phyloP scores from a whole-genome alignment of 1,140 invertebrate genomes.

The Drosophila pachea region DNA sequence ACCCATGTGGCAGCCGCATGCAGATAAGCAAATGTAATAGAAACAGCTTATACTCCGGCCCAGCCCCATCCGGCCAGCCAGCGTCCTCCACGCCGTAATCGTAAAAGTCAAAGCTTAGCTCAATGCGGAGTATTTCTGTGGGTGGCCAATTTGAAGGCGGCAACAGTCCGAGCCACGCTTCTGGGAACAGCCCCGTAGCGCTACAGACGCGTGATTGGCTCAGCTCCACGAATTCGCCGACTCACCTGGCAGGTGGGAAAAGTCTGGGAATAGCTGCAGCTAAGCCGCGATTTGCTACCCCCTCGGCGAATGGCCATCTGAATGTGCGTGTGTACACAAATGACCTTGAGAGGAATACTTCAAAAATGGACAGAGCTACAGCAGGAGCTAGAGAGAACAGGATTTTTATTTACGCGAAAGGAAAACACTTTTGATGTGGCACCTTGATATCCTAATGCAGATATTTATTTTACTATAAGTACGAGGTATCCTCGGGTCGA shows the following conservation, averaged over 20 bases:
- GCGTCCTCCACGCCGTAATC: slow-evolving; percentile 51
- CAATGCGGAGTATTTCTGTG: slow-evolving; percentile 51
- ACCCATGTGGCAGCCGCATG: slow-evolving; percentile 52
- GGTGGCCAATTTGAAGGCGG: slow-evolving; percentile 51
- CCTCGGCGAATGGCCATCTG: slow-evolving; percentile 9
- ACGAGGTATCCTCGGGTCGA: slow-evolving; percentile 4
- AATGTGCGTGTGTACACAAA: neutral
- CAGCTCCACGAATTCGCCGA: neutral
- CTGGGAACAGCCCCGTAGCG: too few relatives aligned
- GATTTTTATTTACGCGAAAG: too few relatives aligned
- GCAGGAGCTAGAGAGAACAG: too few relatives aligned
- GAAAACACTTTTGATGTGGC: too few relatives aligned
- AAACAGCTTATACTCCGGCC: slow-evolving; percentile 60
- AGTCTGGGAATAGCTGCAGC: neutral
- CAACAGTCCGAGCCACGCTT: slow-evolving; percentile 11
- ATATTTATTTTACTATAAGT: too few relatives aligned
- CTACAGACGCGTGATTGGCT: too few relatives aligned
- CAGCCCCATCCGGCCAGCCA: neutral
- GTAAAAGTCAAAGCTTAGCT: slow-evolving; percentile 72
- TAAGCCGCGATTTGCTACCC: slow-evolving; percentile 21
- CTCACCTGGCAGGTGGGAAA: neutral
- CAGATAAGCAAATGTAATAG: slow-evolving; percentile 73
- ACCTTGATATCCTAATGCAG: neutral
- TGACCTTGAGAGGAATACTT: too few relatives aligned
- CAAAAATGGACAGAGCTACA: too few relatives aligned